Evolutionary conservation across 2,113 vertebrate species (phyloP), one percentile per base, ranked within the genome.

Genomic region (Sceloporus undulatus): DNA sequence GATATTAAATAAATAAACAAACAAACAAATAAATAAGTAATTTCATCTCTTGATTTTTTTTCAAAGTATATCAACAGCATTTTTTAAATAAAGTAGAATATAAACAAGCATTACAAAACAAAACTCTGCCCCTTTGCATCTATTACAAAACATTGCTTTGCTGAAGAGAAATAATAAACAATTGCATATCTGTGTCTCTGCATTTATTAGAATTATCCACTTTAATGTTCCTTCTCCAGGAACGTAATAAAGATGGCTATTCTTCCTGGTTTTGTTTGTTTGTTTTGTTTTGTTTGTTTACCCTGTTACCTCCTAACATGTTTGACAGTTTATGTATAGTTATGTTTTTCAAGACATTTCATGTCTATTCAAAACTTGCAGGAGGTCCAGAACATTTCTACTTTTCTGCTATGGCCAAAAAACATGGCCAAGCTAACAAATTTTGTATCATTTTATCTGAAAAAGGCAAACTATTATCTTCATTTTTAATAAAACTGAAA

Each of bases 101-200:
- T 27, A 80, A 80, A 80, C 29, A 80, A 80, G 34, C 7, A 38
- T 80, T 62, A 62, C 29, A 62, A 62, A 80, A 38, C 79, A 81
- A 38, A 65, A 81, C 52, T 8, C 16, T 8, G 21, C 38, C 62
- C 9, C n/a, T 21, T n/a, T 9, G 38, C 19, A 65, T 38, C 56
- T 8, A 81, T 40, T 48, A 13, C 40, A 80, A 80, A 34, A 80
- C 21, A 62, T 38, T 18, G 21, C n/a, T 14, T 56, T 79, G 25
- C 29, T 29, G 29, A 1, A 79, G 25, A 27, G 13, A 79, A 79
- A 79, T 56, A 29, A 54, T 79, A 79, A 52, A 79, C 29, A 13
- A 79, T 25, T 52, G 19, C 38, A 78, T 14, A 29, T 14, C 14
- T 29, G n/a, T 79, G 25, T 25, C 27, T 56, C 48, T 54, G 48